These are phyloP conservation scores for Nilaparvata lugens DNA, from an alignment of 1,140 invertebrate genomes.

Conservation along the genomic window DNA sequence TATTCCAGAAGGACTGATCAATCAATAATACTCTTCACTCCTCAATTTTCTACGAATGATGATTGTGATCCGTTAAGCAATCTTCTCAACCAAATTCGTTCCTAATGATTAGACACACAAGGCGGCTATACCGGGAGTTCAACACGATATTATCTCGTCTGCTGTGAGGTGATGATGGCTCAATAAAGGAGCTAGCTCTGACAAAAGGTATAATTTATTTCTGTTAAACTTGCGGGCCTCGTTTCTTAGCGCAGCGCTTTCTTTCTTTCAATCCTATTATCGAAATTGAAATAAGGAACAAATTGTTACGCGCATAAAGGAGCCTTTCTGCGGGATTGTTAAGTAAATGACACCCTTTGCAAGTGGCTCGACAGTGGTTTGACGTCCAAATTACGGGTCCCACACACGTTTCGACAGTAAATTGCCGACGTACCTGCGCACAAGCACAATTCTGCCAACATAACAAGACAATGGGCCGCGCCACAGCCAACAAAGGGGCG, in stretches of 20 bases:
- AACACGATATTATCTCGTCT: too few species aligned
- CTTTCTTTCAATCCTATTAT: not conserved
- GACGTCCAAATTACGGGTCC: not conserved
- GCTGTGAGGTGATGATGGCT: not conserved
- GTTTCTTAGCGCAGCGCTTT: not conserved
- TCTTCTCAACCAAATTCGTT: too few species aligned
- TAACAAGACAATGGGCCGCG: too few species aligned
- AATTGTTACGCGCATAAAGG: not conserved
- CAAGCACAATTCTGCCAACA: not conserved
- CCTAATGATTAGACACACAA: too few species aligned
- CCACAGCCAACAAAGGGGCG: too few species aligned
- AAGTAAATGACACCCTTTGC: conserved; percentile 1
- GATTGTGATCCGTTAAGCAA: too few species aligned
- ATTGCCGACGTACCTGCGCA: not conserved
- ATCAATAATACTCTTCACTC: too few species aligned
- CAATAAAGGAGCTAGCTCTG: not conserved
- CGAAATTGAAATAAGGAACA: conserved; percentile 1
- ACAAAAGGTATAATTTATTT: conserved; percentile 1
- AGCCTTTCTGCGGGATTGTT: not conserved
- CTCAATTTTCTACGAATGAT: too few species aligned
- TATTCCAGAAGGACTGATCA: too few species aligned
- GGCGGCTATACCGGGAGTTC: too few species aligned
- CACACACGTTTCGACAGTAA: not conserved
- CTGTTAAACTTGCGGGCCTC: not conserved
- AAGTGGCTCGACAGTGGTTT: not conserved